Evolutionary conservation across 1,140 invertebrate species (phyloP), one percentile per base, ranked within the genome.

Genomic region (Drosophila triauraria): DNA sequence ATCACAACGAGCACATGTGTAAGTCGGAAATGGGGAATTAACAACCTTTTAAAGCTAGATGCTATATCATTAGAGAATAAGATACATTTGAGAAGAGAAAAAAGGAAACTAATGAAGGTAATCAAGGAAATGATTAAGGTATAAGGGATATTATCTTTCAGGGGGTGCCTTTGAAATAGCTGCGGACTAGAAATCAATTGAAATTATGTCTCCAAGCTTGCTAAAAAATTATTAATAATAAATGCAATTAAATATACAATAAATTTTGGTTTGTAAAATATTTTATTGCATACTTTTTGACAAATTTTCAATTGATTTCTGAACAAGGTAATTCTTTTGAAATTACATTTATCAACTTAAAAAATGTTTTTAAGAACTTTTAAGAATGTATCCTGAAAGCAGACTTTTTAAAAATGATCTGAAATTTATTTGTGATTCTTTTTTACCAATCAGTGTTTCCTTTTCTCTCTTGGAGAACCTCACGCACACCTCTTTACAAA

Each of bases 1-100:
- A 96, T 93, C 95, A 96, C 93, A 94, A 95, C 87, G 96, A 96
- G 81, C 95, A 95, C 81, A 72, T 72, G 69, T 95, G 95, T 95
- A 93, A 95, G 95, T 94, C 38, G 44, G 35, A 23, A 32, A 32
- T 1, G 5, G 43, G 12, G 32, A 15, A 54, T 38, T 40, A 23
- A 13, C 7, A 2, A 1, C 0, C 25, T 46, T 10, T 67, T 17
- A 38, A 17, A 32, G 17, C 32, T 38, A 38, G 17, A 35, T 54
- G 17, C 32, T 35, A 6, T 15, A 20, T 40, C 46, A 67, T 61
- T 70, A 38, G 23, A 15, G 9, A 10, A 15, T 42, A 48, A 60
- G 47, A 8, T 9, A 17, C 13, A 32, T 32, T 38, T 27, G 48
- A 17, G 30, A 5, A n/a, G 25, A 13, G 50, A n/a, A 40, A 13